Percentiles rank a stretch among this genome's conserved stretches.
Evolutionary conservation across 2,797 vertebrate species (phyloP).

Genomic region (Scarus forsteni): DNA sequence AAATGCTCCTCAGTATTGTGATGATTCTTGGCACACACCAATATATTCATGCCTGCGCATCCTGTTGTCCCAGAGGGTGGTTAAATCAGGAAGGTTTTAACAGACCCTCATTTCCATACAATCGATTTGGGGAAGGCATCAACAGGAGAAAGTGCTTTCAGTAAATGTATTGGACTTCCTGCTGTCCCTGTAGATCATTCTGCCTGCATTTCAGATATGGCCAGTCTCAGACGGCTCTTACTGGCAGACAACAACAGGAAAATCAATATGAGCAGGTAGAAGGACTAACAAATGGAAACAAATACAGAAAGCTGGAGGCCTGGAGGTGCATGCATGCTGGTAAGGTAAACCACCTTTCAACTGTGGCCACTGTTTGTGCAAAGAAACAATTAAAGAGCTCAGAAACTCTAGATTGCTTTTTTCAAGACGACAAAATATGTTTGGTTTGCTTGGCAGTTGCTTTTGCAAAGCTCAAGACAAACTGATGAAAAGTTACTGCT

Average conservation of each 20-base stretch:
- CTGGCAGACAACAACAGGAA: constrained; percentile 65
- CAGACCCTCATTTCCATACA: constrained; percentile 59
- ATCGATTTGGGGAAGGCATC: constrained; percentile 59
- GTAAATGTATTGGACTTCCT: constrained; percentile 72
- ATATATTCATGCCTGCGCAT: constrained; percentile 18
- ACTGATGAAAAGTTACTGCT: constrained; percentile 36
- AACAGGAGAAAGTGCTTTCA: constrained; percentile 48
- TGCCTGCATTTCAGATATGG: constrained; percentile 53
- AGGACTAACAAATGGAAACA: constrained; percentile 63
- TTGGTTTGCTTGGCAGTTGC: constrained; percentile 22
- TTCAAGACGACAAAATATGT: constrained; percentile 24
- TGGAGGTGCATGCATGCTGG: constrained; percentile 26
- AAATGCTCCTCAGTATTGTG: constrained; percentile 7
- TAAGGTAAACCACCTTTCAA: constrained; percentile 18
- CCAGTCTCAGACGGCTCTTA: constrained; percentile 71
- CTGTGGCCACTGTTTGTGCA: constrained; percentile 1
- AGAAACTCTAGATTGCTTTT: background rate
- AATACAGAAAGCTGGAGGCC: constrained; percentile 47
- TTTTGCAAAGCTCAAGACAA: constrained; percentile 33
- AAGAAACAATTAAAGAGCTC: constrained; percentile 3
- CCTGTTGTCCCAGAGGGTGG: constrained; percentile 12
- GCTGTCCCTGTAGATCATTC: constrained; percentile 65
- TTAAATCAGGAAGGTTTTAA: constrained; percentile 53
- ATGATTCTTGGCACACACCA: background rate
- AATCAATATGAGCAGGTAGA: constrained; percentile 74